Base-by-base conservation (phyloP, 2,113 vertebrate species). In the Gymnocephalus cernua region DNA sequence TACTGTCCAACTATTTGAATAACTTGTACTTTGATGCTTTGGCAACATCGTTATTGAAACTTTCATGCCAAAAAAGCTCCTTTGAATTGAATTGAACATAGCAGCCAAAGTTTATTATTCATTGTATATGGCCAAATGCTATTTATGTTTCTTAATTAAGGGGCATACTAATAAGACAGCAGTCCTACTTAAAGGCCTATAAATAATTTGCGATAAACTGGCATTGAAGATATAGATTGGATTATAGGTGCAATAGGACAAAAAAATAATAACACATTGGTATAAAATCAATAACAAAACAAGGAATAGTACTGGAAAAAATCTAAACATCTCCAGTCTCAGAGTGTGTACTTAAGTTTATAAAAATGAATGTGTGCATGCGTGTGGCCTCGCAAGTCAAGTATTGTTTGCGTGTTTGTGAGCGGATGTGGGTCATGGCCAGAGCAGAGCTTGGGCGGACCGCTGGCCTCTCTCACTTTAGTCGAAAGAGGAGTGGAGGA, bases 341-440 rank as follows among this genome's bases (percentile, higher is more conserved):
- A 38, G 21, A 21, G 27, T 29, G 54, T 18, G 44, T 32, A 32
- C 51, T 54, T 51, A 50, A 66, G 56, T 56, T 47, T 72, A 21
- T 29, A 9, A 71, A 74, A 83, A 77, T 57, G 1, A 64, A 84
- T 64, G 58, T n/a, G 21, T 35, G 67, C 56, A 64, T 79, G 89
- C 59, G 81, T 87, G 87, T 86, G 86, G 84, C n/a, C 72, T 29
- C 2, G 25, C 56, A 67, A 77, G 82, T 54, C 16, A 73, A 86
- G 77, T 27, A 57, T 59, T 85, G 78, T 86, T 85, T 80, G 79
- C 21, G 56, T 81, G 85, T 87, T 84, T 83, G 70, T 1, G 71
- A 89, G 85, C 44, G 61, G 73, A 88, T 84, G 19, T 80, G 88
- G 93, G 93, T 94, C 93, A 94, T 15, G 93, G 93, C 86, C 93